phyloP scores from a whole-genome alignment of 2,113 vertebrate genomes.

The Conger conger region DNA sequence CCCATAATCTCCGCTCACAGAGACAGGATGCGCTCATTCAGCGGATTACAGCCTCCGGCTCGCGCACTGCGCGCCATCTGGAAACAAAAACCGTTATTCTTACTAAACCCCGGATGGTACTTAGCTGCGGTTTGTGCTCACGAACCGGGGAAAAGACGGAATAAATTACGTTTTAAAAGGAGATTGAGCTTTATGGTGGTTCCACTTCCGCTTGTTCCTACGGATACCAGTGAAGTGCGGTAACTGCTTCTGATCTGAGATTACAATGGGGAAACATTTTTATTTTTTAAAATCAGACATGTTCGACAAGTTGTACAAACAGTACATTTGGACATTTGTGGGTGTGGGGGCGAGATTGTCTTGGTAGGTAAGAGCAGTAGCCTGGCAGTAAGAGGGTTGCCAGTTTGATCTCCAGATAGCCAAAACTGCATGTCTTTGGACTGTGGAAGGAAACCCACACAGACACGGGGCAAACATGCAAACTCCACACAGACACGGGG shows the following conservation, averaged over 20 bases:
- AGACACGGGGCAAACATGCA: too few species aligned
- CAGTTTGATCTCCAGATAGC: too few species aligned
- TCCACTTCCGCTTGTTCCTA: neutral
- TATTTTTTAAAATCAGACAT: too few species aligned
- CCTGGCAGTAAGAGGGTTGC: too few species aligned
- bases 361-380: too few species aligned
- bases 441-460: too few species aligned
- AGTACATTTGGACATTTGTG: too few species aligned
- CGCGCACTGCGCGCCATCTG: neutral
- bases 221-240: neutral
- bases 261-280: neutral
- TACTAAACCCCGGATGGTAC: neutral
- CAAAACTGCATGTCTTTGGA: too few species aligned
- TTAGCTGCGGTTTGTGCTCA: neutral
- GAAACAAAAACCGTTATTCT: neutral
- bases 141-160: neutral
- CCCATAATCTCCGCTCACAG: conserved; percentile 27
- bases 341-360: too few species aligned
- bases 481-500: too few species aligned
- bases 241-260: neutral
- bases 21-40: conserved; percentile 18
- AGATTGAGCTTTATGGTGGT: neutral
- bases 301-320: too few species aligned
- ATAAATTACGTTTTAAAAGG: neutral
- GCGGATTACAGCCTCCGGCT: neutral